These are phyloP conservation scores for Mantis religiosa DNA, from an alignment of 2,888 invertebrate genomes.

Conservation along the genomic window DNA sequence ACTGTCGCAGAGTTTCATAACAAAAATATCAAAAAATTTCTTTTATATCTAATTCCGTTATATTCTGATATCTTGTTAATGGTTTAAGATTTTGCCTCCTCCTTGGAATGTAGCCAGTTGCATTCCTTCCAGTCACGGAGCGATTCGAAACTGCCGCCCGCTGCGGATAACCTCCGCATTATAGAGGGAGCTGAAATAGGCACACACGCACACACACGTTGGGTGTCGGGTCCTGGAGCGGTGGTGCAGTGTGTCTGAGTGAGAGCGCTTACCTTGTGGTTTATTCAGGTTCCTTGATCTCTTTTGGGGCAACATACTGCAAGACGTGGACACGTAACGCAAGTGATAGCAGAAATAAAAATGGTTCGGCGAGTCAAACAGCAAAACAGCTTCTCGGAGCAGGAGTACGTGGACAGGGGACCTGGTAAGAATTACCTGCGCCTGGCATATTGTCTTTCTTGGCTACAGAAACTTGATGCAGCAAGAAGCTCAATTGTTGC, in stretches of 20 bases:
- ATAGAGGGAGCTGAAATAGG: not conserved
- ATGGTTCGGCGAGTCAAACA: constrained; percentile 9
- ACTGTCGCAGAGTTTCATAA: too few species aligned
- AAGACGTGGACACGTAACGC: not conserved
- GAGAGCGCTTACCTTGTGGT: not conserved
- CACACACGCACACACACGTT: not conserved
- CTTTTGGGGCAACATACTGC: not conserved
- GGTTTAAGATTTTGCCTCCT: too few species aligned
- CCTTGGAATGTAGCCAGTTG: too few species aligned
- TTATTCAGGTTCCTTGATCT: not conserved
- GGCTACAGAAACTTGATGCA: not conserved
- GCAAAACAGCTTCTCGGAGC: not conserved
- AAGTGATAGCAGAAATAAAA: not conserved
- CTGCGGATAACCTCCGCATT: not conserved
- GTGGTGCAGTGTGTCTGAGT: not conserved
- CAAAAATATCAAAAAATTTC: too few species aligned
- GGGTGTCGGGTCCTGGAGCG: not conserved
- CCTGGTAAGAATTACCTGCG: constrained; percentile 8
- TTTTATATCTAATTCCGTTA: too few species aligned
- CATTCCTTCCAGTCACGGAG: too few species aligned
- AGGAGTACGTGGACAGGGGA: constrained; percentile 15
- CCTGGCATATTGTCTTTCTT: not conserved
- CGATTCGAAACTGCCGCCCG: not conserved
- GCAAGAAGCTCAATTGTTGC: not conserved
- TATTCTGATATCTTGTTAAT: too few species aligned